Evolutionary conservation across 1,140 invertebrate species (phyloP).

Genomic region (Aphis gossypii): DNA sequence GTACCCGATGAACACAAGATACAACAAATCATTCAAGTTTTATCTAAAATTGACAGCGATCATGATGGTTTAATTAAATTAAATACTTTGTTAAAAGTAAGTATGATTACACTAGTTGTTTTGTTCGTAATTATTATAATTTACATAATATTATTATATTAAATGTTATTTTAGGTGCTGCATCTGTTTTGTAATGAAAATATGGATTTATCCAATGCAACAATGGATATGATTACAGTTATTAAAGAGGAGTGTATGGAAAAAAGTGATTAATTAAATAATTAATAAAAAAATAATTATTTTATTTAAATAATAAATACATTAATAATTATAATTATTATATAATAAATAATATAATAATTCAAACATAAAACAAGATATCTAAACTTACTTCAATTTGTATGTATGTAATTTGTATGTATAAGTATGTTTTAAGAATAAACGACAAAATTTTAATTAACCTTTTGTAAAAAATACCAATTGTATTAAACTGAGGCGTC

Average conservation of each 20-base stretch:
- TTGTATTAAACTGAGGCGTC: too few species aligned
- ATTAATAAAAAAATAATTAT: too few species aligned
- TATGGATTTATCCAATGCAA: conserved; percentile 82
- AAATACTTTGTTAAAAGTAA: conserved; percentile 90
- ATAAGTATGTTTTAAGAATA: too few species aligned
- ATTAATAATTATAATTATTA: too few species aligned
- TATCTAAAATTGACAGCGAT: conserved; percentile 88
- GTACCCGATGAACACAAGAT: conserved; percentile 83
- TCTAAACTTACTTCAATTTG: conserved; percentile 13
- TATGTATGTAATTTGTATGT: not conserved
- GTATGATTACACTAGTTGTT: conserved; percentile 27
- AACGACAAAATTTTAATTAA: too few species aligned
- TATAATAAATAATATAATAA: not conserved
- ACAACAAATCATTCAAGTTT: conserved; percentile 81
- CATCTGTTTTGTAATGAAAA: conserved; percentile 88
- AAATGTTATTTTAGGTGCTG: conserved; percentile 76
- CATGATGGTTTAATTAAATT: conserved; percentile 91
- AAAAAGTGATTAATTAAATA: not conserved
- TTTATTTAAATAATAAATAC: too few species aligned
- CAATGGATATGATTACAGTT: conserved; percentile 86
- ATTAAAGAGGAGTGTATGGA: conserved; percentile 89
- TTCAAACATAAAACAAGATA: not conserved
- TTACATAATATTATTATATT: not conserved
- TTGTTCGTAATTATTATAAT: conserved; percentile 19
- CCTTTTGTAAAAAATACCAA: too few species aligned